A percentile compares a stretch with the other conserved stretches of the same genome.
Evolutionary conservation across 2,797 vertebrate genomes (phyloP).

Genomic region (Enteromius argenteus): DNA sequence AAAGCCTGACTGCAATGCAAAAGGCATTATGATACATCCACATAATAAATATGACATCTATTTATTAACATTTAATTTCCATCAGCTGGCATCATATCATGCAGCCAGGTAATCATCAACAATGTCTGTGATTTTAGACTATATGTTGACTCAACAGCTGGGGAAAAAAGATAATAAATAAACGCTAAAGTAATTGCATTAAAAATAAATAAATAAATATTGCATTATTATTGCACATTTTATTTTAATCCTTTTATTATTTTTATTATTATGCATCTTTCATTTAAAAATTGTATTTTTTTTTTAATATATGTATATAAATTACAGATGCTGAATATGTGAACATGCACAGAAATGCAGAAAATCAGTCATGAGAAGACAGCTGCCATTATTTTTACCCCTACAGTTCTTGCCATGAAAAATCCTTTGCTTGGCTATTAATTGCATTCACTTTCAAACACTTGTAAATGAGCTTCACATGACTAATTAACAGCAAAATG

Average conservation of each 20-base stretch:
- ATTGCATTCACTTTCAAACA: slow-evolving; percentile 23
- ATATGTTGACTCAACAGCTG: neutral
- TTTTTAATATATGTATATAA: slow-evolving; percentile 1
- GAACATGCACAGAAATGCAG: neutral
- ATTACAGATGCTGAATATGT: slow-evolving; percentile 21
- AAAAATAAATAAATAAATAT: neutral
- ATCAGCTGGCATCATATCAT: neutral
- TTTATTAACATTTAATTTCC: neutral
- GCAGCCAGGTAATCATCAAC: neutral
- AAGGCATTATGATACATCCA: neutral
- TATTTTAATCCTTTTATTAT: neutral
- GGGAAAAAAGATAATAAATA: neutral
- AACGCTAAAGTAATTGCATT: neutral
- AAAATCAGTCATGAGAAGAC: slow-evolving; percentile 16
- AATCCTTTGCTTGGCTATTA: slow-evolving; percentile 17
- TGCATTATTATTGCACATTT: neutral
- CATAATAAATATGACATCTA: neutral
- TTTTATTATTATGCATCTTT: neutral
- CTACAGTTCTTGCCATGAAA: neutral
- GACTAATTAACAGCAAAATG: slow-evolving; percentile 42
- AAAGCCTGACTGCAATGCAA: neutral
- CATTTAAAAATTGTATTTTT: neutral
- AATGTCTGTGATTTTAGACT: neutral
- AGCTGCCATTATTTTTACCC: slow-evolving; percentile 8
- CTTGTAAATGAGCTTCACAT: slow-evolving; percentile 44